Conservation (phyloP, 2,888 invertebrate genomes). For the Himalopsyche tibetana region DNA sequence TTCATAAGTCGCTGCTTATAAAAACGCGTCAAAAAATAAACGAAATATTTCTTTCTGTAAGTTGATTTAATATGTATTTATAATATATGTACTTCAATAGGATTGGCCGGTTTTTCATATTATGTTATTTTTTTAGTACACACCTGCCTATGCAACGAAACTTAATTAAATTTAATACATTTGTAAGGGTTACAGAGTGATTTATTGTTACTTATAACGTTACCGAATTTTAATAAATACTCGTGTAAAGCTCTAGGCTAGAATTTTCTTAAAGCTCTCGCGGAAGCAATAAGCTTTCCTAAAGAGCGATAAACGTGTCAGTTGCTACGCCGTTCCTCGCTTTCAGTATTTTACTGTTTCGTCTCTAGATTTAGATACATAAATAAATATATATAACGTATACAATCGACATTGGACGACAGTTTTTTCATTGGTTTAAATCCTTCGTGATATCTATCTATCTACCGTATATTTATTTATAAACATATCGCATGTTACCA, state of each 20-base stretch:
- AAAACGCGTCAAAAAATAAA: too few relatives aligned
- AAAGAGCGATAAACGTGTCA: slow-evolving; percentile 15
- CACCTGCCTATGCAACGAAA: too few relatives aligned
- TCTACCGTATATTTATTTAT: too few relatives aligned
- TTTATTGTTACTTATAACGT: not conserved
- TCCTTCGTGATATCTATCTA: not conserved
- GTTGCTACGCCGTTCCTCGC: not conserved
- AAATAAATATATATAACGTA: not conserved
- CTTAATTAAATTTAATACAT: too few relatives aligned
- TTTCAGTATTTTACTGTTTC: slow-evolving; percentile 1
- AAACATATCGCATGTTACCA: too few relatives aligned
- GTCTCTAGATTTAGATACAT: not conserved
- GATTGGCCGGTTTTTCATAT: too few relatives aligned
- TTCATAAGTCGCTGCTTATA: too few relatives aligned
- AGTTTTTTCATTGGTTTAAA: slow-evolving; percentile 8
- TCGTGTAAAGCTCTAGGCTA: not conserved
- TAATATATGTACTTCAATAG: too few relatives aligned
- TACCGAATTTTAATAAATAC: not conserved
- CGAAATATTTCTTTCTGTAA: too few relatives aligned
- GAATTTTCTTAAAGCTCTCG: slow-evolving; percentile 12
- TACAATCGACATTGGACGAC: not conserved
- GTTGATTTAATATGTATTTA: too few relatives aligned
- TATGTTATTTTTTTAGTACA: too few relatives aligned
- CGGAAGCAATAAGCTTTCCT: not conserved
- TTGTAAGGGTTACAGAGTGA: too few relatives aligned